A percentile compares a stretch with the other conserved stretches of the same genome.
phyloP scores from a whole-genome alignment of 1,140 invertebrate genomes.

The Drosophila santomea region DNA sequence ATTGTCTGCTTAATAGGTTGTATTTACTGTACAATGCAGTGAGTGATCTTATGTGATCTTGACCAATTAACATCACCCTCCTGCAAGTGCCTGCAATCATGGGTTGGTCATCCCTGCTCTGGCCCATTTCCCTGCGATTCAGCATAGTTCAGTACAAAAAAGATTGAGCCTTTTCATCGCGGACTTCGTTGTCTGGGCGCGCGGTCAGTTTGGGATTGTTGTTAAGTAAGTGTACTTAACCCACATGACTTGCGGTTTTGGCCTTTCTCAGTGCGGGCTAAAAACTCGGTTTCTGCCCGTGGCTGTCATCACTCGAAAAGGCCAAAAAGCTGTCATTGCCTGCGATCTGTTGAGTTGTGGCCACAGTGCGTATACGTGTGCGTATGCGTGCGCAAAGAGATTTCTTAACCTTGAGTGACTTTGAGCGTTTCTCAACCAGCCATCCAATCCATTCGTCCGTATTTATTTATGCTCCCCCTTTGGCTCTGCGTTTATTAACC shows the following conservation, averaged over 20 bases:
- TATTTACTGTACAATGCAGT: no score
- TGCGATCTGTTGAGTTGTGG: conserved; percentile 30
- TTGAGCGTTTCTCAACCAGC: conserved; percentile 55
- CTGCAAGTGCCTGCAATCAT: not conserved
- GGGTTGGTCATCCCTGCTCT: conserved; percentile 10
- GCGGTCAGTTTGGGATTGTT: conserved; percentile 75
- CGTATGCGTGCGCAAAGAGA: conserved; percentile 63
- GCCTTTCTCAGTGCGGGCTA: conserved; percentile 28
- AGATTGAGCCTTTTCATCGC: conserved; percentile 66
- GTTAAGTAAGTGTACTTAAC: conserved; percentile 83
- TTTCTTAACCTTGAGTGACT: conserved; percentile 82
- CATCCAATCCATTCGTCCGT: conserved; percentile 17
- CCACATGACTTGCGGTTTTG: conserved; percentile 80
- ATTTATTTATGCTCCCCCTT: conserved; percentile 44
- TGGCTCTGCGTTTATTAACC: conserved; percentile 60
- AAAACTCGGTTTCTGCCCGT: conserved; percentile 27
- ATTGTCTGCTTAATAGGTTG: no score
- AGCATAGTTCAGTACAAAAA: conserved; percentile 12
- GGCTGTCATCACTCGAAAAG: conserved; percentile 67
- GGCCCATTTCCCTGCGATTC: conserved; percentile 25
- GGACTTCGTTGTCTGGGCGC: conserved; percentile 71
- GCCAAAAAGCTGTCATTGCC: conserved; percentile 72
- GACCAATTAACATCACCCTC: not conserved
- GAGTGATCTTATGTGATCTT: not conserved
- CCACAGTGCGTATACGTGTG: conserved; percentile 32